Conservation (phyloP, 1,140 invertebrate species). For the Psilanteris sp. region DNA sequence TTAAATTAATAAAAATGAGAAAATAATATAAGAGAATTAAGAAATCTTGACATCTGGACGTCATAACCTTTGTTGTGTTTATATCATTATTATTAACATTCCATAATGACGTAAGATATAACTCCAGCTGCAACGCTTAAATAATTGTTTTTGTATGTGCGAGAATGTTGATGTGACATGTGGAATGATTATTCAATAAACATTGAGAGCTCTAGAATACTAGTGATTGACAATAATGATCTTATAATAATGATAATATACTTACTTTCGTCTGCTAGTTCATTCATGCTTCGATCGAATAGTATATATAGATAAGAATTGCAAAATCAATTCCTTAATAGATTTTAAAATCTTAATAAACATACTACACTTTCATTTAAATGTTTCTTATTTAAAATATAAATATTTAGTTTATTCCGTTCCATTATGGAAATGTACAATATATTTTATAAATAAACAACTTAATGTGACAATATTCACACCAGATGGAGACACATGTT, state of each 20-base stretch:
- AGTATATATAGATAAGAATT: background rate
- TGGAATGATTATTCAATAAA: conserved; percentile 13
- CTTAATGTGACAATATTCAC: too few relatives aligned
- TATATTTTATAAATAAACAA: too few relatives aligned
- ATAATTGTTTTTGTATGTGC: background rate
- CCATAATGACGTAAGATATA: background rate
- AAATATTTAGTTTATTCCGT: too few relatives aligned
- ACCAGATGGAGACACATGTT: too few relatives aligned
- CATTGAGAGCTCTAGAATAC: conserved; percentile 7
- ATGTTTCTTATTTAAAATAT: too few relatives aligned
- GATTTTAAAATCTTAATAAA: too few relatives aligned
- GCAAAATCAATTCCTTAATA: background rate
- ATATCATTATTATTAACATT: conserved; percentile 43
- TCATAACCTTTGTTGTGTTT: conserved; percentile 58
- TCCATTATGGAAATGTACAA: too few relatives aligned
- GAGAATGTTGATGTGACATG: conserved; percentile 21
- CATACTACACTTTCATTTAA: too few relatives aligned
- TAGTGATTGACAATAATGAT: conserved; percentile 38
- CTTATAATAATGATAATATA: conserved; percentile 30
- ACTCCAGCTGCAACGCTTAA: background rate
- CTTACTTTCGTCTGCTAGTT: conserved; percentile 27
- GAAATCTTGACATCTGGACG: conserved; percentile 51
- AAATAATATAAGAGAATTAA: conserved; percentile 46
- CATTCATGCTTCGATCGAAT: background rate
- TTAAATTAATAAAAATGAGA: conserved; percentile 33